These are phyloP conservation scores for Eulithis testata DNA, from an alignment of 2,888 invertebrate species.

Conservation along the genomic window DNA sequence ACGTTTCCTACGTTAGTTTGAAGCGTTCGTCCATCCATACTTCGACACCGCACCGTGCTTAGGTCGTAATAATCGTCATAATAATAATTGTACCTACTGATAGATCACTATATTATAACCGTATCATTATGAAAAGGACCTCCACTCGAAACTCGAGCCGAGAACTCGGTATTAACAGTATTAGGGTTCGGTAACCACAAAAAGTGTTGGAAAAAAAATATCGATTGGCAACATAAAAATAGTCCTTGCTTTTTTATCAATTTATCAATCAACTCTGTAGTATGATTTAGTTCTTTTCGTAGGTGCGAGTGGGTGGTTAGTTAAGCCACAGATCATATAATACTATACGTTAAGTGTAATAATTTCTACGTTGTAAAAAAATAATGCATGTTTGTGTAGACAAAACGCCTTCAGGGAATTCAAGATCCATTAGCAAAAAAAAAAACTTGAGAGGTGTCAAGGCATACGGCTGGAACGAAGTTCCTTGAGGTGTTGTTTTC, in stretches of 20 bases:
- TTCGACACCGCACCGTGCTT: too few relatives aligned
- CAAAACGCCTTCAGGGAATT: too few relatives aligned
- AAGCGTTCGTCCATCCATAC: not conserved
- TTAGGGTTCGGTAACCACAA: slow-evolving; percentile 25
- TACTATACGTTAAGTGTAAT: not conserved
- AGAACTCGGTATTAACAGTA: slow-evolving; percentile 6
- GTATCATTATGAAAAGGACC: slow-evolving; percentile 33
- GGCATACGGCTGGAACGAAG: too few relatives aligned
- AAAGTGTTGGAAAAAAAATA: slow-evolving; percentile 15
- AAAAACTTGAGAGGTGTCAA: too few relatives aligned
- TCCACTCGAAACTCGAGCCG: slow-evolving; percentile 31
- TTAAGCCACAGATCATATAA: not conserved
- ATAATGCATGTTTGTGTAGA: too few relatives aligned
- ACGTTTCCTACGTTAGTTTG: too few relatives aligned
- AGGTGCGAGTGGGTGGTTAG: not conserved
- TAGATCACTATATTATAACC: slow-evolving; percentile 22
- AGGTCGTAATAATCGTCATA: too few relatives aligned
- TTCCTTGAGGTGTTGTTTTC: too few relatives aligned
- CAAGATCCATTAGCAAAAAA: too few relatives aligned
- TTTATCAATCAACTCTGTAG: not conserved
- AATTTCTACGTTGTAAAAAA: too few relatives aligned
- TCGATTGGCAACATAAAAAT: slow-evolving; percentile 4
- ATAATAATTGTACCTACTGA: not conserved
- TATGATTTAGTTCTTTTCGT: not conserved
- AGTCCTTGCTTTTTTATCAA: not conserved